Evolutionary conservation across 1,140 invertebrate genomes (phyloP).

Genomic region (Listronotus oregonensis): DNA sequence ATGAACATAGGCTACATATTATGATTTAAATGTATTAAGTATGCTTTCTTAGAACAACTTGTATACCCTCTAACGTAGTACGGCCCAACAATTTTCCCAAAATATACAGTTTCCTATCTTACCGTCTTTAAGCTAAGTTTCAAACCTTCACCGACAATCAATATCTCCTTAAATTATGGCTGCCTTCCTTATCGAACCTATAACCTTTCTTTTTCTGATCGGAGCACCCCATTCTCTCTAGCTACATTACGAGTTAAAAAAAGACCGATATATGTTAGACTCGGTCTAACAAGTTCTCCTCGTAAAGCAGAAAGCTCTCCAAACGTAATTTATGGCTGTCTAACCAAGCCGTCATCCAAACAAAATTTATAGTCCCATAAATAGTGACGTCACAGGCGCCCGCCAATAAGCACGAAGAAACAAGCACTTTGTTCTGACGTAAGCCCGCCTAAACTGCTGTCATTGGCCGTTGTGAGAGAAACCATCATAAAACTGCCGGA

Average conservation of each 20-base stretch:
- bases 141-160: neutral
- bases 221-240: too few species aligned
- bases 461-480: conserved; percentile 9
- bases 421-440: too few species aligned
- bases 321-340: conserved; percentile 5
- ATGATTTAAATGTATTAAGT: too few species aligned
- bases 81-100: neutral
- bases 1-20: too few species aligned
- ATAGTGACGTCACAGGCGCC: neutral
- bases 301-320: neutral
- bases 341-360: conserved; percentile 5
- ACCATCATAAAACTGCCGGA: conserved; percentile 25
- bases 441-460: conserved; percentile 7
- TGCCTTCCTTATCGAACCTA: neutral
- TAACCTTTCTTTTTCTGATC: neutral
- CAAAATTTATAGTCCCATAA: neutral
- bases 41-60: too few species aligned
- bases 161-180: conserved; percentile 6
- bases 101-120: too few species aligned
- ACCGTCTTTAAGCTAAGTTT: too few species aligned
- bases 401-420: conserved; percentile 2
- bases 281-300: neutral
- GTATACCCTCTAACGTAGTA: neutral
- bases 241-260: neutral
- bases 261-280: neutral